Conservation (phyloP, 2,888 invertebrate species). For the Cataglyphis albicans region DNA sequence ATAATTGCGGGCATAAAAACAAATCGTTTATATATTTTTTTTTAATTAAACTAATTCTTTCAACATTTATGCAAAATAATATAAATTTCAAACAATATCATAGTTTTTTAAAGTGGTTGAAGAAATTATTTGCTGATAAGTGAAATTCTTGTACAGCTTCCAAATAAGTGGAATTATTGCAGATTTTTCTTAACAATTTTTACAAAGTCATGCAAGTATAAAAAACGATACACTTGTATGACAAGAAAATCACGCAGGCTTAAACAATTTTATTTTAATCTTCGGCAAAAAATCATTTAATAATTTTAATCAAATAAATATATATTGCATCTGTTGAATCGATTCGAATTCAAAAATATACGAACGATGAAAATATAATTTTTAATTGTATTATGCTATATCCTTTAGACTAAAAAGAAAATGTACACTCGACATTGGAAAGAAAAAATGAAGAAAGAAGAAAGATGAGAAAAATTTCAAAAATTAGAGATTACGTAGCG, state of each 20-base stretch:
- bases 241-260: not conserved
- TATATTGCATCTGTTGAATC: not conserved
- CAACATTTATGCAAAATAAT: too few species aligned
- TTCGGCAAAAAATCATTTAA: not conserved
- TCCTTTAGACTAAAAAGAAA: not conserved
- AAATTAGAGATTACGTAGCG: not conserved
- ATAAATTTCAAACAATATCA: too few species aligned
- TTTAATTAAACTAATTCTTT: too few species aligned
- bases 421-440: not conserved
- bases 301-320: not conserved
- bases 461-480: not conserved
- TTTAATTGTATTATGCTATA: not conserved
- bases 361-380: not conserved
- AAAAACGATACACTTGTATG: not conserved
- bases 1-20: not conserved
- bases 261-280: slow-evolving; percentile 5
- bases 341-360: not conserved
- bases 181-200: not conserved
- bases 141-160: not conserved
- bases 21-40: too few species aligned
- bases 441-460: not conserved
- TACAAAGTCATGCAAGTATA: not conserved
- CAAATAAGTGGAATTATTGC: not conserved
- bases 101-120: too few species aligned
- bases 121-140: too few species aligned